Base-by-base conservation (phyloP, 2,888 invertebrate genomes). In the Cephus rjabovi region DNA sequence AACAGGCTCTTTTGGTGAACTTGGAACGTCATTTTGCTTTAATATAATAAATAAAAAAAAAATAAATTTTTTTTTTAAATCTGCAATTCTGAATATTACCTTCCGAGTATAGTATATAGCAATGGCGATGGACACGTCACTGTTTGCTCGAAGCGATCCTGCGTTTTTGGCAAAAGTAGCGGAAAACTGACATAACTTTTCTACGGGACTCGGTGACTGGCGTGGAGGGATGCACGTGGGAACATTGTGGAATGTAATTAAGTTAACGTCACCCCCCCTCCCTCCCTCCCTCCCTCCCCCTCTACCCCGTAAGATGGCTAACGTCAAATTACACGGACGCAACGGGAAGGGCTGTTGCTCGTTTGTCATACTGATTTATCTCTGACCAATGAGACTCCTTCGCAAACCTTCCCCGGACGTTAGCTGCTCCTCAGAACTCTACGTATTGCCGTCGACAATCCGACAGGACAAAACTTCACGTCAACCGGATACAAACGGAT, bases 201-300 rank as follows among this genome's bases (percentile, higher is more conserved):
- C 83, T 84, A 11, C 84, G 84, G 84, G 82, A 86, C 86, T 87
- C 88, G 86, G 87, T 88, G 85, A 87, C 71, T 31, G 33, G 85
- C 83, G 83, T 77, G 81, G 75, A 74, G 75, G 77, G 31, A 71
- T 9, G 71, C 15, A 15, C 33, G 31, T 31, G 81, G 81, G 81
- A 76, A 81, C 83, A 85, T 84, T 82, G 85, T 84, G 90, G 90
- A 90, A 90, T 90, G 90, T 89, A 90, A 90, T 90, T 90, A 90
- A 89, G 89, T 86, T 79, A 85, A 86, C 87, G 87, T 86, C 81
- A 69, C 6, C 15, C 1, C 15, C 4, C 4, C 40, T 4, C 1
- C 15, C 12, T 4, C 6, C 15, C 1, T 4, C 4, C 4, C 40
- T 4, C 1, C 15, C 12, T 4, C 12, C 40, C 11, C 12, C 12